Evolutionary conservation across 1,140 invertebrate genomes (phyloP).

Genomic region (Polypedilum pembai): DNA sequence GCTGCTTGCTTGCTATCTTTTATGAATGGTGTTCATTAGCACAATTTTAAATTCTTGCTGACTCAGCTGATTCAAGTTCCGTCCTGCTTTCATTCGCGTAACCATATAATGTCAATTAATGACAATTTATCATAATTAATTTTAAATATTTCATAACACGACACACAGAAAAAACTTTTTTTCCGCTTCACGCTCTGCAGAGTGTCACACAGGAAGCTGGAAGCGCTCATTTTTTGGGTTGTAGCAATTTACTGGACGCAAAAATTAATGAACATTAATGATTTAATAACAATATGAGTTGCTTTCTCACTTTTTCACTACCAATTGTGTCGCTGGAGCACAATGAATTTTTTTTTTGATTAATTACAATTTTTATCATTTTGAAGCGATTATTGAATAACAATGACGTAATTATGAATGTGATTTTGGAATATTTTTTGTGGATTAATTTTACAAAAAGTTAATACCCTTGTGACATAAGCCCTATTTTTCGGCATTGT

Average conservation of each 20-base stretch:
- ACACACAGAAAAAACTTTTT: not conserved
- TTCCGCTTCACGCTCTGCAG: not conserved
- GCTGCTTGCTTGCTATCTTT: too few species aligned
- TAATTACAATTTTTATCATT: too few species aligned
- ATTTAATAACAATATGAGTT: not conserved
- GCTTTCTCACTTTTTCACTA: not conserved
- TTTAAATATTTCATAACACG: constrained; percentile 26
- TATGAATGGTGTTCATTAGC: too few species aligned
- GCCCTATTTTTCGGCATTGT: too few species aligned
- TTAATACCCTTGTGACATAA: too few species aligned
- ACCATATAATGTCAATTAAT: constrained; percentile 23
- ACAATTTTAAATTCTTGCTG: too few species aligned
- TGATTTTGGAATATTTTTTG: too few species aligned
- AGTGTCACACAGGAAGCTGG: not conserved
- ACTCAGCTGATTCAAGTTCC: not conserved
- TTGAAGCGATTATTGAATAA: too few species aligned
- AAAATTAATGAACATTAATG: not conserved
- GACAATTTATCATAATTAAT: constrained; percentile 28
- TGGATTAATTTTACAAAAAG: too few species aligned
- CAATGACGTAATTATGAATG: too few species aligned
- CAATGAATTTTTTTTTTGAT: too few species aligned
- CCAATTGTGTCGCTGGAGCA: constrained; percentile 10
- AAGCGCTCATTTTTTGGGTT: constrained; percentile 8
- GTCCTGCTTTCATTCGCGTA: not conserved
- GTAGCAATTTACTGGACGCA: not conserved